A percentile compares a stretch with the other conserved stretches of the same genome.
These are phyloP conservation scores for Spilosoma lubricipeda DNA, from an alignment of 2,888 invertebrate species.

Conservation along the genomic window DNA sequence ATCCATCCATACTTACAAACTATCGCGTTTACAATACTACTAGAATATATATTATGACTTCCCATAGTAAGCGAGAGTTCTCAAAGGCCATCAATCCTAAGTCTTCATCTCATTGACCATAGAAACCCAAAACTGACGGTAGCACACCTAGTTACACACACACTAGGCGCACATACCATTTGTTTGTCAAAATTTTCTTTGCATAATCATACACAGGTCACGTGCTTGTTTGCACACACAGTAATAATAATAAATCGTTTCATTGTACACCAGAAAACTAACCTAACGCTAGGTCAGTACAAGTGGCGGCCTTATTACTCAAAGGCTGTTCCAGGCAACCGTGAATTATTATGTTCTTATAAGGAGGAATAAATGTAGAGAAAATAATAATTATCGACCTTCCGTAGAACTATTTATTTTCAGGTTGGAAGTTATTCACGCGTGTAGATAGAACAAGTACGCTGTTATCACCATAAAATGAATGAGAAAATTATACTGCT, in stretches of 20 bases:
- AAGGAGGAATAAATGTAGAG: neutral
- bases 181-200: too few relatives aligned
- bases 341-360: neutral
- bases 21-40: too few relatives aligned
- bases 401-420: neutral
- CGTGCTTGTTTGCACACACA: too few relatives aligned
- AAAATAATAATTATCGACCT: neutral
- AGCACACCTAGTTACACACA: neutral
- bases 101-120: neutral
- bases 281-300: too few relatives aligned
- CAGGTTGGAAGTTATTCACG: neutral
- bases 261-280: too few relatives aligned
- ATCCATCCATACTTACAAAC: too few relatives aligned
- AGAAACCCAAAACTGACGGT: neutral
- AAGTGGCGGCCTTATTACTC: too few relatives aligned
- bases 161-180: too few relatives aligned
- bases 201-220: too few relatives aligned
- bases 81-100: neutral
- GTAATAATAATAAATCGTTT: too few relatives aligned
- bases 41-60: neutral
- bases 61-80: neutral
- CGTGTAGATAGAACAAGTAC: neutral
- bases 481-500: constrained; percentile 11
- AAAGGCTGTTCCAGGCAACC: too few relatives aligned
- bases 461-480: neutral